Percentiles rank a stretch among this genome's conserved stretches.
Conservation (phyloP, 2,888 invertebrate species). For the Cotesia congregata region DNA sequence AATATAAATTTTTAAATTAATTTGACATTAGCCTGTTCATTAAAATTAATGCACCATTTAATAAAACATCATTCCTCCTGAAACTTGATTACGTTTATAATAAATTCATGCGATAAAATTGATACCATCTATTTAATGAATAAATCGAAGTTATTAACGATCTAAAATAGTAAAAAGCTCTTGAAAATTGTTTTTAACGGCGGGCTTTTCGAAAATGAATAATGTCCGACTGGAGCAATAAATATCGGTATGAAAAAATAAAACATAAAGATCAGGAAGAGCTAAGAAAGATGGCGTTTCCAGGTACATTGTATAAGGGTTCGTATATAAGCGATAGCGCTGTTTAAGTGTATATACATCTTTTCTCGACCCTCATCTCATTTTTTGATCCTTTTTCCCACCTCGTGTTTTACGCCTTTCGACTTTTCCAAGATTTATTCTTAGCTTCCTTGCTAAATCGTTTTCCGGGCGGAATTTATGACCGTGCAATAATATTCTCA, state of each 20-base stretch:
- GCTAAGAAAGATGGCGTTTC: not conserved
- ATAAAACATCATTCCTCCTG: no score
- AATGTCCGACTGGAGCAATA: not conserved
- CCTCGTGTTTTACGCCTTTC: conserved; percentile 67
- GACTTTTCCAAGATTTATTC: conserved; percentile 70
- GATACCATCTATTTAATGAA: no score
- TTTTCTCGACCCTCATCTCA: conserved; percentile 15
- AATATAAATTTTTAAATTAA: no score
- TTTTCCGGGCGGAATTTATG: conserved; percentile 69
- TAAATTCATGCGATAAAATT: no score
- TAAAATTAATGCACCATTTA: no score
- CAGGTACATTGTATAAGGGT: not conserved
- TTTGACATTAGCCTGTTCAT: no score
- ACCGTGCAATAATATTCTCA: conserved; percentile 65
- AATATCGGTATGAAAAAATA: not conserved
- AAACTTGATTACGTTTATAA: no score
- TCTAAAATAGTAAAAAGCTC: not conserved
- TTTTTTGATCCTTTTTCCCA: conserved; percentile 27
- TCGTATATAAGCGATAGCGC: not conserved
- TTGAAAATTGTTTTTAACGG: not conserved
- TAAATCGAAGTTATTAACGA: no score
- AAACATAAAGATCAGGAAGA: not conserved
- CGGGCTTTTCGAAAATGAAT: conserved; percentile 8
- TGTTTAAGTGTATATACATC: not conserved
- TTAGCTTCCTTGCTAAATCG: conserved; percentile 70